phyloP scores from a whole-genome alignment of 2,113 vertebrate genomes.

The Melanocharis versteri region DNA sequence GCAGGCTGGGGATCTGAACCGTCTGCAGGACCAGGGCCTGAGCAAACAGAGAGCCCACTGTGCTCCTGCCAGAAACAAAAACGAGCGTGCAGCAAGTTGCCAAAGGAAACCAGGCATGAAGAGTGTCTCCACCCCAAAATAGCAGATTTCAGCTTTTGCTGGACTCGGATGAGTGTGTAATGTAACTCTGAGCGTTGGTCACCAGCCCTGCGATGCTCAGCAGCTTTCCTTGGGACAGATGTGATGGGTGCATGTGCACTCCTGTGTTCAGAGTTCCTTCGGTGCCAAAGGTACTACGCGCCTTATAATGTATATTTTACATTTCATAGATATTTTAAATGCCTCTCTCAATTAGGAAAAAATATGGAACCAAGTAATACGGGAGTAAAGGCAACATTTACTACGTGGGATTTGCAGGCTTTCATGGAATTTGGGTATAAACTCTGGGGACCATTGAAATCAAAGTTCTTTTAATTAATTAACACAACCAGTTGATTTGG shows the following conservation, averaged over 20 bases:
- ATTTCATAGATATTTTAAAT: background rate
- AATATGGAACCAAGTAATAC: background rate
- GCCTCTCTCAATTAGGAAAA: background rate
- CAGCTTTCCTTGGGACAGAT: background rate
- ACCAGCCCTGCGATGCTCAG: fast-evolving
- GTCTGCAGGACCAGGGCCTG: fast-evolving
- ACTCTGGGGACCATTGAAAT: background rate
- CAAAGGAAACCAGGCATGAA: background rate
- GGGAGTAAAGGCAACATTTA: fast-evolving
- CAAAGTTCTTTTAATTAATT: background rate
- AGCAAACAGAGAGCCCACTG: background rate
- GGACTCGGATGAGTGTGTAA: fast-evolving
- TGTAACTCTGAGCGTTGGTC: background rate
- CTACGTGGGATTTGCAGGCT: background rate
- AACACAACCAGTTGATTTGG: background rate
- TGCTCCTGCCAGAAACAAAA: constrained; percentile 5
- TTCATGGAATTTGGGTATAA: background rate
- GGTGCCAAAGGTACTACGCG: background rate
- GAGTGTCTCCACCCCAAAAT: background rate
- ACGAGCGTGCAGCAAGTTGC: background rate
- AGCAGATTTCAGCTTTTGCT: background rate
- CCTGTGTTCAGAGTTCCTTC: background rate
- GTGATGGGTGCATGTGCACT: background rate
- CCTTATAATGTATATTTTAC: background rate
- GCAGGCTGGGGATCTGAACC: background rate